These are phyloP conservation scores for Hoplostethus atlanticus DNA, from an alignment of 2,797 vertebrate species.

Conservation along the genomic window DNA sequence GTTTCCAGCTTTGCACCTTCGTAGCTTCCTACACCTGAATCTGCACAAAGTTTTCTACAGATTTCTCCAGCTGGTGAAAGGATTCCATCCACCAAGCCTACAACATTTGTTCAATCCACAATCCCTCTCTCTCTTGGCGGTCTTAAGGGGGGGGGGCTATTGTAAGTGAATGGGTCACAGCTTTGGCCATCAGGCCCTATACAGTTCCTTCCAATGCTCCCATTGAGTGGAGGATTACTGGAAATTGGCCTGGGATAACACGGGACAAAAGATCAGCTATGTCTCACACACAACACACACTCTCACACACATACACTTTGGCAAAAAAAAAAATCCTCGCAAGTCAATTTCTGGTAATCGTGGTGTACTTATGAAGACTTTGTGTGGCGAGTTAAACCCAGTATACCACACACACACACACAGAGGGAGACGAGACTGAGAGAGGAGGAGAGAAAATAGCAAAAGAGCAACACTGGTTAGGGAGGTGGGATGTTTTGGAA, in stretches of 20 bases:
- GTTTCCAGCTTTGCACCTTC: too few species aligned
- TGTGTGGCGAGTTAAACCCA: constrained; percentile 13
- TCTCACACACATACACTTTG: constrained; percentile 17
- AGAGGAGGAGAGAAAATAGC: constrained; percentile 9
- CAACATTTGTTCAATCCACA: constrained; percentile 54
- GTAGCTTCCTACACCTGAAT: too few species aligned
- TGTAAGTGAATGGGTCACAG: constrained; percentile 63
- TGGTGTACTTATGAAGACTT: constrained; percentile 33
- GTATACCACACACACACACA: constrained; percentile 6
- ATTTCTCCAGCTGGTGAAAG: too few species aligned
- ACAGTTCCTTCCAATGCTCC: constrained; percentile 56
- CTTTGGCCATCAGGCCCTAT: constrained; percentile 61
- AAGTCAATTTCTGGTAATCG: constrained; percentile 39
- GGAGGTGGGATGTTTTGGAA: not conserved
- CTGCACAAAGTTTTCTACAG: too few species aligned
- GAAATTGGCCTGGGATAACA: constrained; percentile 70
- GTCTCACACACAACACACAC: not conserved
- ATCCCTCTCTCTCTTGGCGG: constrained; percentile 47
- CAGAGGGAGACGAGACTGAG: not conserved
- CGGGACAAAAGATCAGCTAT: constrained; percentile 55
- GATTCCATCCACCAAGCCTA: constrained; percentile 6
- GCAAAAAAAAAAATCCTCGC: constrained; percentile 24
- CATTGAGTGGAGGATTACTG: constrained; percentile 73
- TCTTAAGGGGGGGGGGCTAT: constrained; percentile 47
- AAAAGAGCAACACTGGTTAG: constrained; percentile 14